These are phyloP conservation scores for Sarcophaga variegata DNA, from an alignment of 2,888 invertebrate genomes.

Conservation along the genomic window DNA sequence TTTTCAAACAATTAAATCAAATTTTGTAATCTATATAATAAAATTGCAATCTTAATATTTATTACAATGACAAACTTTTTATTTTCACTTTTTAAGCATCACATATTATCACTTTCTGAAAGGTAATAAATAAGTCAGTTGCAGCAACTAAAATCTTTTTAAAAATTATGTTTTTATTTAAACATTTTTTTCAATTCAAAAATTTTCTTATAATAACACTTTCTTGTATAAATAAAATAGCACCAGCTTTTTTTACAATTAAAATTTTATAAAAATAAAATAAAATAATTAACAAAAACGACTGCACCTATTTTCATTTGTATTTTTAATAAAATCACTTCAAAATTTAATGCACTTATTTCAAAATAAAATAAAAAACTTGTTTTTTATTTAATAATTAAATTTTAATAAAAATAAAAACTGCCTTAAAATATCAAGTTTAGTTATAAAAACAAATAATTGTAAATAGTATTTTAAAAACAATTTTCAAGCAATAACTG, in stretches of 20 bases:
- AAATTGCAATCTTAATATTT: too few species aligned
- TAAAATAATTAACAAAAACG: slow-evolving; percentile 12
- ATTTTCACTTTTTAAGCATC: too few species aligned
- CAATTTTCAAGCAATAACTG: slow-evolving; percentile 50
- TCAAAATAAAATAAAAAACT: not conserved
- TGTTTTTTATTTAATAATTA: slow-evolving; percentile 31
- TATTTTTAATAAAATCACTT: slow-evolving; percentile 31
- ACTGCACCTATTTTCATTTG: slow-evolving; percentile 46
- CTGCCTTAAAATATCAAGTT: slow-evolving; percentile 64
- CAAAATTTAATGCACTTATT: slow-evolving; percentile 50
- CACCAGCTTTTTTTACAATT: slow-evolving; percentile 37
- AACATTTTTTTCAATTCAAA: not conserved
- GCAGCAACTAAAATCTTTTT: not conserved
- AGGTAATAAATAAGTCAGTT: not conserved
- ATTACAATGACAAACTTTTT: too few species aligned
- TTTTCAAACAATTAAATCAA: too few species aligned
- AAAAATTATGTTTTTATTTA: not conserved
- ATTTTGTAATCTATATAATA: too few species aligned
- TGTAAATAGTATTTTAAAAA: slow-evolving; percentile 61
- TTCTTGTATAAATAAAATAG: slow-evolving; percentile 39
- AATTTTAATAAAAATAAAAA: slow-evolving; percentile 59
- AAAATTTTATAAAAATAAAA: slow-evolving; percentile 24
- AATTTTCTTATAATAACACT: slow-evolving; percentile 13
- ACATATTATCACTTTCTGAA: not conserved
- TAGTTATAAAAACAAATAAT: slow-evolving; percentile 27